These are phyloP conservation scores for Daubentonia madagascariensis DNA, from an alignment of 2,113 vertebrate species.

Conservation along the genomic window DNA sequence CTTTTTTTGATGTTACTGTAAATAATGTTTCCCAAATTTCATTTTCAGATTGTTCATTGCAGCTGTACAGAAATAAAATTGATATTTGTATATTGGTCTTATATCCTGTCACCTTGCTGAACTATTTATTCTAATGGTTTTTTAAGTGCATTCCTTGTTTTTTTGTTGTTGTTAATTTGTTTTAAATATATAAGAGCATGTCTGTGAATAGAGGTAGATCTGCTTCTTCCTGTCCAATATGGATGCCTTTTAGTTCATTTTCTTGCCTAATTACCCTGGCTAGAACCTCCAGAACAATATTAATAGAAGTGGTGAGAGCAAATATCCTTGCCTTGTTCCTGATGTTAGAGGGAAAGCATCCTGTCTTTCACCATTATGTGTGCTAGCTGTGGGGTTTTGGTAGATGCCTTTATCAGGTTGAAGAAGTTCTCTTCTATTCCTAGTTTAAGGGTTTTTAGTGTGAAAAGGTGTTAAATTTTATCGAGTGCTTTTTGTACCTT, in stretches of 20 bases:
- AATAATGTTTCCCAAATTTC: neutral
- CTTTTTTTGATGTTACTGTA: neutral
- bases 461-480: neutral
- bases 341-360: neutral
- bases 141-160: neutral
- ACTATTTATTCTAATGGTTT: neutral
- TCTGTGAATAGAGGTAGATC: constrained; percentile 9
- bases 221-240: neutral
- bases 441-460: neutral
- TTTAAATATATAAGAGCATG: neutral
- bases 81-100: neutral
- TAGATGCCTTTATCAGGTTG: neutral
- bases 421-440: neutral
- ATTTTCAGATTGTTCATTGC: neutral
- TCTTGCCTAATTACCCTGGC: neutral
- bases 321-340: neutral
- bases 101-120: neutral
- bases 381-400: neutral
- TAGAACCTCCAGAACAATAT: neutral
- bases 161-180: neutral
- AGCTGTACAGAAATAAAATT: neutral
- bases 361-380: neutral
- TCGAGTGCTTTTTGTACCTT: neutral
- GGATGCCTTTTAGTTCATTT: neutral
- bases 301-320: neutral